Conservation (phyloP, 2,113 vertebrate genomes). For the Erythrolamprus reginae region DNA sequence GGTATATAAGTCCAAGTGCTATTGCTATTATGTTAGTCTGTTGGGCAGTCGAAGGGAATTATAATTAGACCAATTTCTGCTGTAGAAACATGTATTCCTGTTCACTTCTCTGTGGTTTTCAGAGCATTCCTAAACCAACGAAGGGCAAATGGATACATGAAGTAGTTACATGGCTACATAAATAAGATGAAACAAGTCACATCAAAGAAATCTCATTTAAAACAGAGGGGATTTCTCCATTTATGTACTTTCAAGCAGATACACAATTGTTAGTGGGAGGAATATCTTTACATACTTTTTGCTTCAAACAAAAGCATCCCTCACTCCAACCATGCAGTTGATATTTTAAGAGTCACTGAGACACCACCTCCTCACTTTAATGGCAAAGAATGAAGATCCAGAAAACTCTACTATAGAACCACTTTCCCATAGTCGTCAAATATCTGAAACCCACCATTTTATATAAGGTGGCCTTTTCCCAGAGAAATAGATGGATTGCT, state of each 20-base stretch:
- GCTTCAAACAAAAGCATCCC: background rate
- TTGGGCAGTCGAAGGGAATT: background rate
- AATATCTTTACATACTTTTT: background rate
- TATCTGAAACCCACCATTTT: background rate
- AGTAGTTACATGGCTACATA: background rate
- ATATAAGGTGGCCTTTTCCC: background rate
- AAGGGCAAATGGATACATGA: background rate
- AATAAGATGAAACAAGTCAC: background rate
- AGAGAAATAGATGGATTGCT: background rate
- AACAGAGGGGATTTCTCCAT: background rate
- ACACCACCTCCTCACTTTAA: background rate
- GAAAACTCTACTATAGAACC: background rate
- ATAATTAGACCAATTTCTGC: too few species aligned
- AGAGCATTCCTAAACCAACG: background rate
- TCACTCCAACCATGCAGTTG: background rate
- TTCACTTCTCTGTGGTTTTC: background rate
- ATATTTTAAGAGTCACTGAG: background rate
- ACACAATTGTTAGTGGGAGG: background rate
- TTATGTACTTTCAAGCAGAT: background rate
- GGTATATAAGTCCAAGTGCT: background rate
- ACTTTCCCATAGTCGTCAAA: background rate
- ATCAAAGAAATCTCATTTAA: background rate
- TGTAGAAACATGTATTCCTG: background rate
- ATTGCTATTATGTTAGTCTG: background rate
- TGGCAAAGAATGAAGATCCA: background rate